Conservation (phyloP, 2,797 vertebrate species). For the Crocodylus rhombifer region DNA sequence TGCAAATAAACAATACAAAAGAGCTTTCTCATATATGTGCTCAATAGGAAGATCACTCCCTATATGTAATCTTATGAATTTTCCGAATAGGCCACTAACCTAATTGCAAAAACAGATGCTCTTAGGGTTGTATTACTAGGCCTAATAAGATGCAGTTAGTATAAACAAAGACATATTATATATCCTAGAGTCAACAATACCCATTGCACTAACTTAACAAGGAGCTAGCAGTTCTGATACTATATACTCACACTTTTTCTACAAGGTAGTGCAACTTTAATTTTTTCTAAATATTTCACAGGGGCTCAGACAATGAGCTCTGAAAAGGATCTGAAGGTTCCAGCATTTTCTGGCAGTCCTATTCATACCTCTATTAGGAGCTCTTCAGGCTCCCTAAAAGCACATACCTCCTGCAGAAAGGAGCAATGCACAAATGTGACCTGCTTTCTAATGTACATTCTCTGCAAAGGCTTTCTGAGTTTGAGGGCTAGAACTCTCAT, state of each 20-base stretch:
- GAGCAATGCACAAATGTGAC: not conserved
- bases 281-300: not conserved
- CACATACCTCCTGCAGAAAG: not conserved
- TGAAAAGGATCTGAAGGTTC: not conserved
- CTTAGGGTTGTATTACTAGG: not conserved
- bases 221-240: not conserved
- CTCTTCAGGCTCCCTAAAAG: not conserved
- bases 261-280: accelerated
- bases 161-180: not conserved
- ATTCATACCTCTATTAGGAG: not conserved
- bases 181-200: accelerated
- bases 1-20: not conserved
- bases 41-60: not conserved
- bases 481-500: not conserved
- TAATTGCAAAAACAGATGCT: not conserved
- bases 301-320: not conserved
- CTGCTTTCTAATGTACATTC: not conserved
- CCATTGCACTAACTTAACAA: not conserved
- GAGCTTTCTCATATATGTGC: not conserved
- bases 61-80: not conserved
- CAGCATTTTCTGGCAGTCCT: not conserved
- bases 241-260: not conserved
- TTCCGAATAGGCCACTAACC: not conserved
- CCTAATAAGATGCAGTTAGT: not conserved
- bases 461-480: not conserved